phyloP scores from a whole-genome alignment of 2,113 vertebrate genomes.

The Tamias sibiricus region DNA sequence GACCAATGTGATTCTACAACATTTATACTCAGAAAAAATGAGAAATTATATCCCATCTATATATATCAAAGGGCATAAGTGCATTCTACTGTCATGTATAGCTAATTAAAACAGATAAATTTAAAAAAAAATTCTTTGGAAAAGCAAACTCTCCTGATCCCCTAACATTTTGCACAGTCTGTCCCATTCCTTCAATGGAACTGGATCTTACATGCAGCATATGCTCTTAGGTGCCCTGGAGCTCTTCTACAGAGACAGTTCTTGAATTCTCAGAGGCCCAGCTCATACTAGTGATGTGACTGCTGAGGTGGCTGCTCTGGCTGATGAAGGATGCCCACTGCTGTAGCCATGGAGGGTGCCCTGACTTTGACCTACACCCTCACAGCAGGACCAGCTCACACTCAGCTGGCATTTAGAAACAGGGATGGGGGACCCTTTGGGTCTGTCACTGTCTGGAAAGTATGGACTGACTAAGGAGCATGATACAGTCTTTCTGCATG shows the following conservation, averaged over 20 bases:
- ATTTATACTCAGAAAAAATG: too few species aligned
- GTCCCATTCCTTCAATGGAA: not conserved
- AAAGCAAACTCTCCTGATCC: not conserved
- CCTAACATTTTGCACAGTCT: too few species aligned
- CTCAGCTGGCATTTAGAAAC: not conserved
- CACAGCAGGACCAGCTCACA: not conserved
- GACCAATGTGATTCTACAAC: too few species aligned
- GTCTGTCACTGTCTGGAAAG: not conserved
- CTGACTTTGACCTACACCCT: not conserved
- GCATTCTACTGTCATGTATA: too few species aligned
- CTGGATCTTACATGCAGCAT: not conserved
- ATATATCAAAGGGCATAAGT: too few species aligned
- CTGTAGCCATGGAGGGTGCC: not conserved
- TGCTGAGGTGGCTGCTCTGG: not conserved
- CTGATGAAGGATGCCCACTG: accelerated
- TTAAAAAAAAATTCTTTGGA: not conserved
- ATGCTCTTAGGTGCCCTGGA: not conserved
- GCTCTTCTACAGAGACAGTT: not conserved
- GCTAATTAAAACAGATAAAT: too few species aligned
- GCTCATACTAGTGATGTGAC: too few species aligned
- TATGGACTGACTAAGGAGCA: not conserved
- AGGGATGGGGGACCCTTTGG: not conserved
- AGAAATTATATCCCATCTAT: too few species aligned
- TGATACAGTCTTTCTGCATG: not conserved
- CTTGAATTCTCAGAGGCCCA: not conserved